Percentiles rank a stretch among this genome's conserved stretches.
Conservation (phyloP, 2,797 vertebrate species). For the Alca torda region DNA sequence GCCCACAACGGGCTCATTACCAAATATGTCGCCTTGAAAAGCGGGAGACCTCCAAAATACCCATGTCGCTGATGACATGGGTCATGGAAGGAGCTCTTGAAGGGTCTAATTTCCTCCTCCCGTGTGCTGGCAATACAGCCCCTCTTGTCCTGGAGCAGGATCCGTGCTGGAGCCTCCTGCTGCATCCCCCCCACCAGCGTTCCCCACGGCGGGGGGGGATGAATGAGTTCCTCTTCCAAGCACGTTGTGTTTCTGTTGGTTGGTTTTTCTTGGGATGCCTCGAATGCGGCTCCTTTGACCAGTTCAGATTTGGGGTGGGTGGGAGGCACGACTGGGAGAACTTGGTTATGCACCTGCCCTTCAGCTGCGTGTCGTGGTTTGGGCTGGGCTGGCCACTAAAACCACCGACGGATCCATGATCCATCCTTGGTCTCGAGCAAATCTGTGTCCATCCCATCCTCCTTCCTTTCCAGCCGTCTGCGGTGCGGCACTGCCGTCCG, state of each 20-base stretch:
- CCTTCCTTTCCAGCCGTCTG: neutral
- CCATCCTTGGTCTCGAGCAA: neutral
- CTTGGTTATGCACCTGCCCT: neutral
- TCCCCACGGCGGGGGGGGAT: fast-evolving
- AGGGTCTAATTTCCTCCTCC: neutral
- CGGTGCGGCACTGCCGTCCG: fast-evolving
- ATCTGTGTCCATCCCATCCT: fast-evolving
- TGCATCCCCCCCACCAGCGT: neutral
- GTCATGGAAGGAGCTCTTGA: neutral
- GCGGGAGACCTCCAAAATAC: neutral
- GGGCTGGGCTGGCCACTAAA: neutral
- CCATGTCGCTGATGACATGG: neutral
- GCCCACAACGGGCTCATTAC: fast-evolving
- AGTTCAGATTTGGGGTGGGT: neutral
- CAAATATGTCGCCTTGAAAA: neutral
- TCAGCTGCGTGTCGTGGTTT: neutral
- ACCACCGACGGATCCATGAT: neutral
- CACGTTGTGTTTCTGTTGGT: fast-evolving
- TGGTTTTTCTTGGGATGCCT: neutral
- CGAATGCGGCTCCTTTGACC: neutral
- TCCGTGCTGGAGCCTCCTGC: neutral
- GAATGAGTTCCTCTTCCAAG: neutral
- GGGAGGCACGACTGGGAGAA: neutral
- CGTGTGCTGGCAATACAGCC: neutral
- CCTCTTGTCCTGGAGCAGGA: neutral